phyloP scores from a whole-genome alignment of 1,140 invertebrate genomes.

The Ceratoteleas bidentatus region DNA sequence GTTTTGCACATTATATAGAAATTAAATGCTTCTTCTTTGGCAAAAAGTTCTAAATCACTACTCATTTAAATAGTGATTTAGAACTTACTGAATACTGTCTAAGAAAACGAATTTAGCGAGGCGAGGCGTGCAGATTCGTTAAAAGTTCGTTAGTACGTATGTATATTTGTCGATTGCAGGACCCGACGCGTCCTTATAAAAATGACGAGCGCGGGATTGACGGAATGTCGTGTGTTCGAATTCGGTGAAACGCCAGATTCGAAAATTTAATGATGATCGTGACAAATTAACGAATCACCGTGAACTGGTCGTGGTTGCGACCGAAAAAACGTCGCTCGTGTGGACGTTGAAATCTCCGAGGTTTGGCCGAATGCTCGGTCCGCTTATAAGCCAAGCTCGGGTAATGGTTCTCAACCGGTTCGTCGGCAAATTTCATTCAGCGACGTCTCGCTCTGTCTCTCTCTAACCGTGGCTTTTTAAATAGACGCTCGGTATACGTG shows the following conservation, averaged over 20 bases:
- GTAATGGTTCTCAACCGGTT: conserved; percentile 74
- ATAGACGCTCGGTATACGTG: conserved; percentile 40
- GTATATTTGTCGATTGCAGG: too few species aligned
- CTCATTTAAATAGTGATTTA: too few species aligned
- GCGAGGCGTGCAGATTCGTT: too few species aligned
- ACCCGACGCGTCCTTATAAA: too few species aligned
- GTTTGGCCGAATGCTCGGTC: conserved; percentile 61
- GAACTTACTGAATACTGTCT: too few species aligned
- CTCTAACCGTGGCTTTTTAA: conserved; percentile 48
- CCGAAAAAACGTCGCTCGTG: conserved; percentile 55
- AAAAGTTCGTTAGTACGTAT: conserved; percentile 39
- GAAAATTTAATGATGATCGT: conserved; percentile 46
- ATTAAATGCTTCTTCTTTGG: too few species aligned
- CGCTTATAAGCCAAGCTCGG: conserved; percentile 54
- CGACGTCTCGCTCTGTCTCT: conserved; percentile 39
- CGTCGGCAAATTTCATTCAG: conserved; percentile 70
- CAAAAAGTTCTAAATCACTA: too few species aligned
- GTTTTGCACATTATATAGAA: too few species aligned
- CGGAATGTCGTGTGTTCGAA: conserved; percentile 14
- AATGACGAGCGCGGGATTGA: conserved; percentile 11
- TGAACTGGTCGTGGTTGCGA: conserved; percentile 20
- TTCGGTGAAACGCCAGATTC: conserved; percentile 28
- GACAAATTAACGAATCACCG: conserved; percentile 64
- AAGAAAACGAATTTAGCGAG: too few species aligned
- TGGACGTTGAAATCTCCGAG: conserved; percentile 70